Evolutionary conservation across 2,888 invertebrate genomes (phyloP), one percentile per base, ranked within the genome.

Genomic region (Saturnia pavonia): DNA sequence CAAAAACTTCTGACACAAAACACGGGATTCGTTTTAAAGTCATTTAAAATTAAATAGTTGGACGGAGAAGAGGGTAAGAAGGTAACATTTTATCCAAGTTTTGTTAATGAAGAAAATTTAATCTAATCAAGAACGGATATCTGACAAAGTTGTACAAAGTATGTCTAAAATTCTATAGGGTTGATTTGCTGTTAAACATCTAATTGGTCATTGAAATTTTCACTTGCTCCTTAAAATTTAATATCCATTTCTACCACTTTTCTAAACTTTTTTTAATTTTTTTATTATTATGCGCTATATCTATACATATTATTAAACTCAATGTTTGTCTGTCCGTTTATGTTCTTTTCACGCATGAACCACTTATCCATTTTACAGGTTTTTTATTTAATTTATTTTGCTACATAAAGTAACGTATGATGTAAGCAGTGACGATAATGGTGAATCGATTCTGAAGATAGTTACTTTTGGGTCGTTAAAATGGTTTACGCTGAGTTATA

Each of bases 81-180:
- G 22, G 54, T 54, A 54, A 54, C 14, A 60, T 60, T 60, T 60
- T 60, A 60, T 27, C 27, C 14, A 60, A 25, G 57, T 25, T n/a
- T 54, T 22, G n/a, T 54, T n/a, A 54, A 54, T n/a, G 11, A 54
- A n/a, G 54, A 22, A 54, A 54, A 54, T 54, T 60, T 60, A 60
- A 27, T 27, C 11, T 8, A 27, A 60, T 60, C 27, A 60, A 25
- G 57, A 60, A 60, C 11, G 27, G 25, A 12, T 25, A 12, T 60
- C 57, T 25, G 57, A 27, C 57, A 60, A 60, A 27, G 25, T 27
- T 60, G 14, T 60, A 60, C 25, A 60, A 27, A 60, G 25, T 60
- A 60, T 27, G 25, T 60, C 57, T 60, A 25, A 14, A 25, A 60
- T 14, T 25, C 25, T 60, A 60, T 27, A 60, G 57, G 27, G 27